Percentiles rank a stretch among this genome's conserved stretches.
These are phyloP conservation scores for Taeniopygia guttata DNA, from an alignment of 2,797 vertebrate species.

Conservation along the genomic window DNA sequence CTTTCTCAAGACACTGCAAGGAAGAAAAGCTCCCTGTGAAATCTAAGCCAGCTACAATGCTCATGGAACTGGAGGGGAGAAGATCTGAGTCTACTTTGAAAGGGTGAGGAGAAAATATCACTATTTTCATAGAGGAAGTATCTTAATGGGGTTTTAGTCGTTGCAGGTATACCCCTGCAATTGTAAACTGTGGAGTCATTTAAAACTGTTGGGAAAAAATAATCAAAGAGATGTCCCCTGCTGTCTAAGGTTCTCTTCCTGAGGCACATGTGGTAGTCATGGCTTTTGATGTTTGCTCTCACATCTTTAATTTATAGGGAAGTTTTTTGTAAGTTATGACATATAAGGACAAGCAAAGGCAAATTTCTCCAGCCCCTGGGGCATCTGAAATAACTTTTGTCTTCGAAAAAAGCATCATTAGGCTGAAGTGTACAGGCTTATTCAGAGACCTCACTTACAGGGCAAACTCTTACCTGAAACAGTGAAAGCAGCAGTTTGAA, in stretches of 20 bases:
- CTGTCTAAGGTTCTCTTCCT: not conserved
- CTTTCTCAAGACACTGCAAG: not conserved
- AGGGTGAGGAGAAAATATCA: not conserved
- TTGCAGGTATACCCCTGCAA: not conserved
- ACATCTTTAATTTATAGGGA: not conserved
- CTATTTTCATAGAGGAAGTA: not conserved
- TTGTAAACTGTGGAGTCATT: not conserved
- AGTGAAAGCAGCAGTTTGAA: not conserved
- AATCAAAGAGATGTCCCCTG: not conserved
- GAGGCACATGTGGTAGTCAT: not conserved
- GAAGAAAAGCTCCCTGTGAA: not conserved
- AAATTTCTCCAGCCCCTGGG: not conserved
- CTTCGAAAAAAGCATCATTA: not conserved
- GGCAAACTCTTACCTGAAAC: not conserved
- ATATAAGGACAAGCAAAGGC: not conserved
- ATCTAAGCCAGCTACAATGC: not conserved
- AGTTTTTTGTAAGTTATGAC: not conserved
- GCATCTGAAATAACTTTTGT: not conserved
- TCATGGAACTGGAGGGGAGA: not conserved
- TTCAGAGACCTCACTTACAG: not conserved
- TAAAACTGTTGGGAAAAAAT: not conserved
- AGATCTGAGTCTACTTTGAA: not conserved
- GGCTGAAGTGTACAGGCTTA: not conserved
- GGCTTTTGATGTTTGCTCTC: not conserved
- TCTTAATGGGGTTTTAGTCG: not conserved